These are phyloP conservation scores for Phrynocephalus forsythii DNA, from an alignment of 2,797 vertebrate species.

Conservation along the genomic window DNA sequence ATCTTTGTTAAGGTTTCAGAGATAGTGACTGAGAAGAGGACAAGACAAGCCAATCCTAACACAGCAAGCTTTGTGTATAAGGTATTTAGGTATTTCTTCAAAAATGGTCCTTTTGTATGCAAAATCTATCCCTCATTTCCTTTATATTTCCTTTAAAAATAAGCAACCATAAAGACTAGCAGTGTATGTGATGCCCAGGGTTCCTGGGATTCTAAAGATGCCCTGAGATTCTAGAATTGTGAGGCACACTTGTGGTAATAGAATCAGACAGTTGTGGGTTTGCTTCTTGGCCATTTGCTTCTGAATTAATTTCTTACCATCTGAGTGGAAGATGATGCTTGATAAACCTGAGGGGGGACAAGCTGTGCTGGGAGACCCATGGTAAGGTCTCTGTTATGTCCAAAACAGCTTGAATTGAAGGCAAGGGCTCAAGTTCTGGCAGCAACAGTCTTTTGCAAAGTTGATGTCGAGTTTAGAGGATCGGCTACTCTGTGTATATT, in stretches of 20 bases:
- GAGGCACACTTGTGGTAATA: neutral
- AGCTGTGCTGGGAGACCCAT: neutral
- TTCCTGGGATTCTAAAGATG: neutral
- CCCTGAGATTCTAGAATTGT: neutral
- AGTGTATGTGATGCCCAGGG: neutral
- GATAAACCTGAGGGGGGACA: neutral
- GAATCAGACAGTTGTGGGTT: neutral
- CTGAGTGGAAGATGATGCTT: neutral
- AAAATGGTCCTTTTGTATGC: neutral
- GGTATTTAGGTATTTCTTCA: neutral
- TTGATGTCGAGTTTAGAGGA: neutral
- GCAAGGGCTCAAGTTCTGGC: neutral
- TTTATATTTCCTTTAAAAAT: neutral
- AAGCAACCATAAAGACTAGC: no score
- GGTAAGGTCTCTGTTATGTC: neutral
- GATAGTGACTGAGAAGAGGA: neutral
- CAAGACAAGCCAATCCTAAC: no score
- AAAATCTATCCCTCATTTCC: neutral
- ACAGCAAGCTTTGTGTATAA: neutral
- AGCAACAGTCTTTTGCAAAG: neutral
- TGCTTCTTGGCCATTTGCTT: neutral
- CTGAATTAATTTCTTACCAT: neutral
- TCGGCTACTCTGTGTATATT: neutral
- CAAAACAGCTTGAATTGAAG: neutral
- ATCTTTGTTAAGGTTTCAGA: neutral